Evolutionary conservation across 2,797 vertebrate genomes (phyloP), one percentile per base, ranked within the genome.

Genomic region (Telmatherina bonti): DNA sequence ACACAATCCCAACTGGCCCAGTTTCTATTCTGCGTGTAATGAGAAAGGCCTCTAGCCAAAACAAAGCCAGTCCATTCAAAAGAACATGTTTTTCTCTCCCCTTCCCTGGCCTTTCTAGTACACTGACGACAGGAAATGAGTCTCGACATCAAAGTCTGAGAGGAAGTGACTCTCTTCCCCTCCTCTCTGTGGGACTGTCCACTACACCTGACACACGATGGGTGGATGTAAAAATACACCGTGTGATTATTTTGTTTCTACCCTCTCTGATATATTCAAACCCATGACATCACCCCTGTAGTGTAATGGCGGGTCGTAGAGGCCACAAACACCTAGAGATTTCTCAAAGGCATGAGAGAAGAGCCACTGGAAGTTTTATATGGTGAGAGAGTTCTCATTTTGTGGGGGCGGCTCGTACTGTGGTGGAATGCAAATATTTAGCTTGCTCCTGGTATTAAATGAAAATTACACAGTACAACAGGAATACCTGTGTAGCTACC

Each of bases 351-450:
- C 33, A 67, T 24, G 24, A 31, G 51, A 70, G 45, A 71, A 67
- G 70, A 81, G 57, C 51, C 18, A 7, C 12, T 63, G 47, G 1
- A 68, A 11, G 60, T 81, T 87, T 88, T 62, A 72, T 79, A 79
- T 0, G 41, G 69, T 79, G 78, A 70, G 64, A 69, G 76, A 66
- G 74, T 76, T 83, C 5, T 60, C 54, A 30, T 78, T 86, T 73
- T 76, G 61, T 45, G 20, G 58, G 72, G 77, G 80, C 65, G 70
- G 70, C 75, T 85, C 22, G 16, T 79, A 76, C 73, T 78, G 87
- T 55, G 43, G 73, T 70, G 85, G 87, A 93, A 92, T 91, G 90
- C 88, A 93, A 93, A 93, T 92, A 89, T 93, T 93, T 89, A 90
- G 66, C 83, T 80, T 84, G 78, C 74, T 70, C 63, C 65, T 73